These are phyloP conservation scores for Hymenochirus boettgeri DNA, from an alignment of 2,113 vertebrate genomes.

Conservation along the genomic window DNA sequence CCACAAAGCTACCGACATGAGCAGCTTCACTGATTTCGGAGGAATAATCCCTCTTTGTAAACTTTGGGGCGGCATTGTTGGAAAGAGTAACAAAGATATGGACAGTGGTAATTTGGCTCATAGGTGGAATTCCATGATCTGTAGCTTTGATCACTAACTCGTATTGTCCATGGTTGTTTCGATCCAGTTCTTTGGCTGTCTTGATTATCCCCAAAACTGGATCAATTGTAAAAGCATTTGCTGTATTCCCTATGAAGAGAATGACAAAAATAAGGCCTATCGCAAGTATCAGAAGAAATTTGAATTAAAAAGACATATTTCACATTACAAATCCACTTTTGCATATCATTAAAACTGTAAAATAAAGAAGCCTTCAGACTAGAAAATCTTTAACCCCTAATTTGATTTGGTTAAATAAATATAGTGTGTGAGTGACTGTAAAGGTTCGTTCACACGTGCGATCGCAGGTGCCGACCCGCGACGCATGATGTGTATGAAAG, in stretches of 20 bases:
- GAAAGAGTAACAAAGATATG: conserved; percentile 80
- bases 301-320: not conserved
- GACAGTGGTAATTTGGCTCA: conserved; percentile 77
- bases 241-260: conserved; percentile 79
- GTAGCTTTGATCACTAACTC: conserved; percentile 83
- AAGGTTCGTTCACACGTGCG: too few relatives aligned
- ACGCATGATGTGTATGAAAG: too few relatives aligned
- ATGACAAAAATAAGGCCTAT: conserved; percentile 17
- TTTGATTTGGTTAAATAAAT: too few relatives aligned
- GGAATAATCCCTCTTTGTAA: conserved; percentile 78
- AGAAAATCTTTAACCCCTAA: too few relatives aligned
- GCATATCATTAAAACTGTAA: not conserved
- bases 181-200: conserved; percentile 86
- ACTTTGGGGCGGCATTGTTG: conserved; percentile 88
- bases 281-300: not conserved
- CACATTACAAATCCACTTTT: conserved; percentile 14
- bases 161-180: conserved; percentile 74
- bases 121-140: conserved; percentile 75
- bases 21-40: conserved; percentile 81
- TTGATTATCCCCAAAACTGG: conserved; percentile 81
- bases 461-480: too few relatives aligned
- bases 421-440: too few relatives aligned
- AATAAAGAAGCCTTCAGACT: not conserved
- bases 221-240: conserved; percentile 86
- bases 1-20: conserved; percentile 76